Conservation (phyloP, 2,113 vertebrate species). For the Aphyosemion australe region DNA sequence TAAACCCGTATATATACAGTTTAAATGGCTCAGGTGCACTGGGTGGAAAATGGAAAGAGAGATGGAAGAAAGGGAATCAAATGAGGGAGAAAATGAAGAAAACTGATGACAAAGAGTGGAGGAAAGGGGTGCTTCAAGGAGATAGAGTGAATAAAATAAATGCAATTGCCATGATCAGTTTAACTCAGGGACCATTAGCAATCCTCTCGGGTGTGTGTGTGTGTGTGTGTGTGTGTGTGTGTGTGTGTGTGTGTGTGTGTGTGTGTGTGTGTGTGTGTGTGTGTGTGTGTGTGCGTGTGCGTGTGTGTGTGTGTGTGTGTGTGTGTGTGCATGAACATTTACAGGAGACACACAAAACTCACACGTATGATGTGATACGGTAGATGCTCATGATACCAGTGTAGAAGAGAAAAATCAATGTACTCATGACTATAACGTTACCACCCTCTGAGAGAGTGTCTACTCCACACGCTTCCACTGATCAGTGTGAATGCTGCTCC, state of each 20-base stretch:
- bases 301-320: constrained; percentile 1
- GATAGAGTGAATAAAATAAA: constrained; percentile 56
- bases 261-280: constrained; percentile 2
- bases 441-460: constrained; percentile 1
- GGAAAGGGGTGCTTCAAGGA: constrained; percentile 26
- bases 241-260: constrained; percentile 14
- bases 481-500: constrained; percentile 10
- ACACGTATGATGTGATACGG: constrained; percentile 43
- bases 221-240: constrained; percentile 11
- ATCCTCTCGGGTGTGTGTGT: constrained; percentile 14
- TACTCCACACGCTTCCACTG: neutral
- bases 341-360: constrained; percentile 21
- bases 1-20: no score
- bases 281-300: constrained; percentile 13
- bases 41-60: neutral
- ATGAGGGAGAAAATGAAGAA: neutral
- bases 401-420: constrained; percentile 36
- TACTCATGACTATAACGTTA: constrained; percentile 30
- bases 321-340: constrained; percentile 7
- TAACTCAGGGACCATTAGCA: constrained; percentile 50
- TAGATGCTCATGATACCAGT: constrained; percentile 37
- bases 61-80: neutral
- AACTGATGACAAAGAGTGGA: constrained; percentile 12
- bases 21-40: neutral
- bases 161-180: constrained; percentile 64